Base-by-base conservation (phyloP, 2,888 invertebrate genomes). In the Eupithecia subfuscata region DNA sequence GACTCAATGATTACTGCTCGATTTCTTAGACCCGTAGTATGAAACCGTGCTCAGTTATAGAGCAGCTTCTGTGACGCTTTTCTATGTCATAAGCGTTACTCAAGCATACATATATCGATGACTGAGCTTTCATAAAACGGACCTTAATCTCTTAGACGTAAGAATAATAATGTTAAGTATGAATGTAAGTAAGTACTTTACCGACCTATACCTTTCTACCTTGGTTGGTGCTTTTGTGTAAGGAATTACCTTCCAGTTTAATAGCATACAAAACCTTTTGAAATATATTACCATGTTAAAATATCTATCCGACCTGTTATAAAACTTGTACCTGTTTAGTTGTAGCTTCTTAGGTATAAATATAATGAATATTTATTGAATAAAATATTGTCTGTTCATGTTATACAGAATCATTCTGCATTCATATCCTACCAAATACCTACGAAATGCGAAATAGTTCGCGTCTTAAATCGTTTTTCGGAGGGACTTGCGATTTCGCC, bases 301-400 rank as follows among this genome's bases (percentile, higher is more conserved):
- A 18, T 18, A 64, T 64, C 8, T 34, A 56, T 9, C 25, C 22
- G 11, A 60, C 12, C 60, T 25, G 60, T 60, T 60, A 12, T 4
- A 60, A 52, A 60, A 60, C 5, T 60, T 25, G 14, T 60, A 60
- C 12, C 60, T 60, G 25, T 25, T 22, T 60, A 25, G 8, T 18
- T 56, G 64, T 45, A 43, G 40, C 40, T 70, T 70, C 69, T 72
- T 72, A 45, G 64, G 11, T 65, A 52, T 64, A 56, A 11, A 22
- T 56, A 25, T 56, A 56, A 56, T 7, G 48, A 78, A 48, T 74
- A 69, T 69, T 63, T 74, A 69, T 52, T 34, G 16, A 74, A 74
- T 71, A 43, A 74, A 71, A 56, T 69, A 52, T 69, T 69, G 71
- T 65, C 18, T 69, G 69, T 69, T 69, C 68, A 69, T 74, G 76